These are phyloP conservation scores for Catostomus latipinnis DNA, from an alignment of 2,797 vertebrate genomes.

Conservation along the genomic window DNA sequence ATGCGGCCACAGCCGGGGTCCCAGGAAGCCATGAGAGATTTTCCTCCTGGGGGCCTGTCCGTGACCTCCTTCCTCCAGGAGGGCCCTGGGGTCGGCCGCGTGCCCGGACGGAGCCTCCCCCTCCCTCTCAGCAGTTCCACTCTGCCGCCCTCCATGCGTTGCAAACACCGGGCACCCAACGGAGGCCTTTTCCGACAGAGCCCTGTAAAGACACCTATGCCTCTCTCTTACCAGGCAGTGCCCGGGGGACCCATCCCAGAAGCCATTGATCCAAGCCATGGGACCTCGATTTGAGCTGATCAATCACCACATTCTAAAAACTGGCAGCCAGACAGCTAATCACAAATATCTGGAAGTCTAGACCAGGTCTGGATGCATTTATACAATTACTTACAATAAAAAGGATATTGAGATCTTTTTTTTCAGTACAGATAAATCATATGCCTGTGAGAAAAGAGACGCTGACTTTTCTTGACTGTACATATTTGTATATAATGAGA, in stretches of 20 bases:
- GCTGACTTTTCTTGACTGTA: conserved; percentile 83
- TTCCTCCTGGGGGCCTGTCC: conserved; percentile 87
- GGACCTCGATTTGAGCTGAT: conserved; percentile 93
- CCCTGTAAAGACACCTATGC: conserved; percentile 96
- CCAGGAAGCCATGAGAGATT: conserved; percentile 89
- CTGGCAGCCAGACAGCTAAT: conserved; percentile 37
- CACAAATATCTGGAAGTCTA: conserved; percentile 31
- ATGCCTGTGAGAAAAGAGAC: conserved; percentile 74
- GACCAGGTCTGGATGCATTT: conserved; percentile 58
- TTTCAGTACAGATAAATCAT: conserved; percentile 64
- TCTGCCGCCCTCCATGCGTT: conserved; percentile 97
- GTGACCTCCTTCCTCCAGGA: conserved; percentile 96
- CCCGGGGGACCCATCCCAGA: conserved; percentile 93
- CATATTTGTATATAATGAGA: conserved; percentile 89
- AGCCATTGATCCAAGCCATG: conserved; percentile 90
- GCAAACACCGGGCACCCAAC: conserved; percentile 98
- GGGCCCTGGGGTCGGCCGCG: conserved; percentile 87
- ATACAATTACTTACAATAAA: conserved; percentile 68
- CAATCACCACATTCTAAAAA: conserved; percentile 67
- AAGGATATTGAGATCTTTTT: conserved; percentile 63
- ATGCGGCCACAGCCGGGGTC: conserved; percentile 83
- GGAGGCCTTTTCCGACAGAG: conserved; percentile 98
- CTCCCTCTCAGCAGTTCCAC: conserved; percentile 97
- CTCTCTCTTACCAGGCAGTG: conserved; percentile 96
- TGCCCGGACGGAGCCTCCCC: conserved; percentile 90